phyloP scores from a whole-genome alignment of 2,113 vertebrate genomes.

The Leucoraja erinaceus region DNA sequence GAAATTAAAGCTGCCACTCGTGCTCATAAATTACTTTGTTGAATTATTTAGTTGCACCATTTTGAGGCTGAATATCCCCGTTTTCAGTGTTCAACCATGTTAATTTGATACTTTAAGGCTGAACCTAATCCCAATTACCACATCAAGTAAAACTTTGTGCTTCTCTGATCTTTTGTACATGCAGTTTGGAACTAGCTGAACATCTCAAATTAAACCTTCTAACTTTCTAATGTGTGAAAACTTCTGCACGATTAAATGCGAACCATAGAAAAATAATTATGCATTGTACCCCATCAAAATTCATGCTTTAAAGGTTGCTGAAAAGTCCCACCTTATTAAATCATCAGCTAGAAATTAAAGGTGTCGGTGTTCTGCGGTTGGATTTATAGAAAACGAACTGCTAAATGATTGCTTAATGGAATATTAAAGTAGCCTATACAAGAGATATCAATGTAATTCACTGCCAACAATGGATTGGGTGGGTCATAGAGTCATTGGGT shows the following conservation, averaged over 20 bases:
- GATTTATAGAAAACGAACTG: neutral
- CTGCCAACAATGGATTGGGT: no score
- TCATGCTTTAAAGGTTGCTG: neutral
- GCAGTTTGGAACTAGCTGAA: slow-evolving; percentile 53
- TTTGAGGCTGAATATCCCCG: slow-evolving; percentile 64
- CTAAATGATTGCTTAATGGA: neutral
- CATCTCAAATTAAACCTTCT: slow-evolving; percentile 66
- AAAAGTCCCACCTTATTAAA: neutral
- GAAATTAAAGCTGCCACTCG: slow-evolving; percentile 75
- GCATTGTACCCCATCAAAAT: slow-evolving; percentile 49
- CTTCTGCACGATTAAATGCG: slow-evolving; percentile 65
- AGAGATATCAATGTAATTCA: no score
- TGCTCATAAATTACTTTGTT: slow-evolving; percentile 79
- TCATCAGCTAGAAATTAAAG: neutral
- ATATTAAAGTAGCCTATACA: neutral
- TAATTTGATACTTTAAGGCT: slow-evolving; percentile 68
- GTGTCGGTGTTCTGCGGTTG: neutral
- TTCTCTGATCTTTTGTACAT: slow-evolving; percentile 56
- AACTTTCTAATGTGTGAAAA: slow-evolving; percentile 47
- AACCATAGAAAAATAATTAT: slow-evolving; percentile 59
- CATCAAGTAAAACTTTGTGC: slow-evolving; percentile 65
- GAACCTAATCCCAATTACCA: slow-evolving; percentile 63
- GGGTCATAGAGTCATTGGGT: no score
- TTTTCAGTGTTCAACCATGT: slow-evolving; percentile 74
- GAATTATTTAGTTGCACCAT: slow-evolving; percentile 76